phyloP scores from a whole-genome alignment of 2,888 invertebrate species.

The Thera obeliscata region DNA sequence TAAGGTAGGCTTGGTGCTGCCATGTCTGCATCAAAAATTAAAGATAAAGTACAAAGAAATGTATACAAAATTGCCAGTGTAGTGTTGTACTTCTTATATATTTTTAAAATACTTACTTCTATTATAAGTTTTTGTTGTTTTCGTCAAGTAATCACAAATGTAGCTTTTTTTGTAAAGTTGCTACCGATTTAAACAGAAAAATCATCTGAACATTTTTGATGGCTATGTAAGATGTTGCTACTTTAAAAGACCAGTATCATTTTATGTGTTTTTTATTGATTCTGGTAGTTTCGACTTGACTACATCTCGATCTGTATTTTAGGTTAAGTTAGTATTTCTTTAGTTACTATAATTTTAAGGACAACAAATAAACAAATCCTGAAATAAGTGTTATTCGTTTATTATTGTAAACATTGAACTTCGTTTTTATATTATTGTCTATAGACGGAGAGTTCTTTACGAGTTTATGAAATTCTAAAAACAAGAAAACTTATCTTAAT shows the following conservation, averaged over 20 bases:
- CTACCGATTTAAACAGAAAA: neutral
- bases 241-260: slow-evolving; percentile 39
- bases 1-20: slow-evolving; percentile 33
- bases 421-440: neutral
- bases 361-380: slow-evolving; percentile 38
- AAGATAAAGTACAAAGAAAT: slow-evolving; percentile 47
- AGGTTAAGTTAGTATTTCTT: slow-evolving; percentile 18
- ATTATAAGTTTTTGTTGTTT: slow-evolving; percentile 1
- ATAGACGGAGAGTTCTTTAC: neutral
- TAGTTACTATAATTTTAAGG: slow-evolving; percentile 37
- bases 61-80: slow-evolving; percentile 29
- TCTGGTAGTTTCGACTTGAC: slow-evolving; percentile 40
- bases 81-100: slow-evolving; percentile 2
- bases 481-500: neutral
- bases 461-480: neutral
- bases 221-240: slow-evolving; percentile 20
- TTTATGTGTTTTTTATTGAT: slow-evolving; percentile 32
- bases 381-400: slow-evolving; percentile 16
- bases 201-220: slow-evolving; percentile 7
- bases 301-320: slow-evolving; percentile 39
- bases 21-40: slow-evolving; percentile 38
- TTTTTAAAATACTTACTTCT: slow-evolving; percentile 5
- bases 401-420: neutral
- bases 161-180: too few species aligned
- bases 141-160: neutral